Evolutionary conservation across 1,140 invertebrate genomes (phyloP), one percentile per base, ranked within the genome.

Genomic region (Saccostrea echinata): DNA sequence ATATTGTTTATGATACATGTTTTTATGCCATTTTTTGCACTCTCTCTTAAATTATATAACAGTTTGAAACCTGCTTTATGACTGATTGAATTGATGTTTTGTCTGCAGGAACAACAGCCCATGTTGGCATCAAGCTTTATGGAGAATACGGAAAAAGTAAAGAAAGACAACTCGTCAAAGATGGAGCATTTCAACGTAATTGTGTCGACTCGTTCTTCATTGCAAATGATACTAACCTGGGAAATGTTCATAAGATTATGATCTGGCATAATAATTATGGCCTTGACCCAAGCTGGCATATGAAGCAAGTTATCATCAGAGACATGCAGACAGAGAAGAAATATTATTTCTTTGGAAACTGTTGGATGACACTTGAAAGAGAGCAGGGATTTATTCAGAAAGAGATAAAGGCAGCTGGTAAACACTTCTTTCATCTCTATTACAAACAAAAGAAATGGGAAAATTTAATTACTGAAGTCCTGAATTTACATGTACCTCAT

Each of bases 201-300:
- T 92, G 91, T 61, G 84, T 89, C 8, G 93, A 94, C 86, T 90
- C 88, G 30, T 93, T 94, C 83, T 89, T 93, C 51, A 91, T 94
- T 35, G 93, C 93, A 13, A 88, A 91, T 82, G 91, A 93, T 71
- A 90, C 85, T 6, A 92, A 92, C 82, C 87, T 94, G 24, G 93
- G 93, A 18, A 90, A 92, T 21, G 76, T 94, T 12, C 84, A 86
- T 4, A 93, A 93, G 84, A 84, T 94, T 24, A 86, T 90, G 24
- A 86, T 94, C 35, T 94, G 94, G 94, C 94, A 94, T 90, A 93
- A 94, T 91, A 94, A 94, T 88, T 89, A 89, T 52, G 93, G 94
- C 2, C 82, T 91, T 61, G 91, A 92, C 52, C 93, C 94, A 16
- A 90, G 91, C 85, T 94, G 94, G 94, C 94, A 92, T 88, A 90